Percentiles rank a stretch among this genome's conserved stretches.
phyloP scores from a whole-genome alignment of 1,140 invertebrate genomes.

The Trypoxylus dichotomus region DNA sequence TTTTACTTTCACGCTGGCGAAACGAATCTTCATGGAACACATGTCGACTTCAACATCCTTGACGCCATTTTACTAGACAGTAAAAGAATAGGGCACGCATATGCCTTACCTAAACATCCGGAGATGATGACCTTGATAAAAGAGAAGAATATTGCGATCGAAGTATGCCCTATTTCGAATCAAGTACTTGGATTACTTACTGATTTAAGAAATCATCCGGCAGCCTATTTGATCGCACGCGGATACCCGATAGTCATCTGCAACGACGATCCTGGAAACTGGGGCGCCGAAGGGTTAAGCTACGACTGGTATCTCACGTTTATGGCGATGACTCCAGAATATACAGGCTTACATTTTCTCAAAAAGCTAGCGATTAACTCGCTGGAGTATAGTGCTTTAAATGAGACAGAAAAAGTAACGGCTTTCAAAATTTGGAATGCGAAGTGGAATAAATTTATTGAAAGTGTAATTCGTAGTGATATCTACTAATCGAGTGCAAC shows the following conservation, averaged over 20 bases:
- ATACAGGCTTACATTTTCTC: conserved; percentile 71
- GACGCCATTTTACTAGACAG: conserved; percentile 74
- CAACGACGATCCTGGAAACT: conserved; percentile 79
- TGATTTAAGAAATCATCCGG: conserved; percentile 82
- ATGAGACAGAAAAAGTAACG: conserved; percentile 42
- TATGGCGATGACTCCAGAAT: conserved; percentile 72
- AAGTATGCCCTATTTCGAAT: conserved; percentile 81
- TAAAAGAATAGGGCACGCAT: conserved; percentile 62
- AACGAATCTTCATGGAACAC: conserved; percentile 62
- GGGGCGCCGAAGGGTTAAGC: conserved; percentile 73
- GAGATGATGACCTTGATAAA: conserved; percentile 63
- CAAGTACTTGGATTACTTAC: conserved; percentile 74
- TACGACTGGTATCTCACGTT: conserved; percentile 86
- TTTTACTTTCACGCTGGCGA: conserved; percentile 80
- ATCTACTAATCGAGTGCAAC: too few relatives aligned
- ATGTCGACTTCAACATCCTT: conserved; percentile 62
- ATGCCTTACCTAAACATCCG: conserved; percentile 77
- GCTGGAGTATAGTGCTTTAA: conserved; percentile 62
- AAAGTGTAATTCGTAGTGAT: background rate
- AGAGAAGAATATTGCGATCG: conserved; percentile 70
- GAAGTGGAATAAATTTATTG: conserved; percentile 48
- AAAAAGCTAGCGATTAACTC: conserved; percentile 83
- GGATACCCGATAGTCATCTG: conserved; percentile 64
- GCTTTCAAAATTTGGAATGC: conserved; percentile 46
- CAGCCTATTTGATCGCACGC: conserved; percentile 65